Conservation (phyloP, 2,797 vertebrate genomes). For the Lepilemur ruficaudatus region DNA sequence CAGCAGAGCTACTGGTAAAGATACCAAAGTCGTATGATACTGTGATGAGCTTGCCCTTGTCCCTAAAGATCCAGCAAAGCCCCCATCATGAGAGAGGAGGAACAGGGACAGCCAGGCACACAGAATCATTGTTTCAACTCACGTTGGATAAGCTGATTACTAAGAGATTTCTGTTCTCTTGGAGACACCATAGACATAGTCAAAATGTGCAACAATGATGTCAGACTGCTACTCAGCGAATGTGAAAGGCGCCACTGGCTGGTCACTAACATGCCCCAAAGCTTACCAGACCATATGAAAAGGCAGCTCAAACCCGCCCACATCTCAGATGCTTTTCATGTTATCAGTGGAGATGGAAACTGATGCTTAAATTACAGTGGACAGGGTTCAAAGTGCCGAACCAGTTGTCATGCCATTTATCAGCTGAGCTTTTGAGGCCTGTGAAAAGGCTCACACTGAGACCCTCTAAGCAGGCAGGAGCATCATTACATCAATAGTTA, state of each 20-base stretch:
- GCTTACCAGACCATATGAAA: constrained; percentile 69
- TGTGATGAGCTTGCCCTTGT: constrained; percentile 23
- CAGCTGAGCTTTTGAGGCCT: background rate
- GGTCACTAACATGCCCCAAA: constrained; percentile 65
- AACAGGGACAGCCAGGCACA: constrained; percentile 23
- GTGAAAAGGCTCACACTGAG: background rate
- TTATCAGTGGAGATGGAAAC: constrained; percentile 37
- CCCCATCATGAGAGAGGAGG: constrained; percentile 35
- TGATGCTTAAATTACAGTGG: constrained; percentile 36
- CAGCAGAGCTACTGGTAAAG: background rate
- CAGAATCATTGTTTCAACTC: constrained; percentile 54
- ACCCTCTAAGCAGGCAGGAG: background rate
- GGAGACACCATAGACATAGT: constrained; percentile 31
- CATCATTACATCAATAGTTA: background rate
- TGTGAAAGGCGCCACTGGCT: constrained; percentile 64
- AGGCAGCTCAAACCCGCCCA: background rate
- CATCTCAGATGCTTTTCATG: constrained; percentile 28
- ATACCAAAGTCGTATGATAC: background rate
- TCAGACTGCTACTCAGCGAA: constrained; percentile 67
- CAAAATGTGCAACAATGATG: constrained; percentile 55
- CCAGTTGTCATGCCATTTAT: background rate
- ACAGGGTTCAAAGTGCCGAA: background rate
- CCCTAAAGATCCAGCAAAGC: constrained; percentile 5
- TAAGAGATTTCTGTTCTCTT: constrained; percentile 72
- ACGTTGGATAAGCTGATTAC: constrained; percentile 24